Evolutionary conservation across 2,888 invertebrate species (phyloP).

Genomic region (Idaea dimidiata): DNA sequence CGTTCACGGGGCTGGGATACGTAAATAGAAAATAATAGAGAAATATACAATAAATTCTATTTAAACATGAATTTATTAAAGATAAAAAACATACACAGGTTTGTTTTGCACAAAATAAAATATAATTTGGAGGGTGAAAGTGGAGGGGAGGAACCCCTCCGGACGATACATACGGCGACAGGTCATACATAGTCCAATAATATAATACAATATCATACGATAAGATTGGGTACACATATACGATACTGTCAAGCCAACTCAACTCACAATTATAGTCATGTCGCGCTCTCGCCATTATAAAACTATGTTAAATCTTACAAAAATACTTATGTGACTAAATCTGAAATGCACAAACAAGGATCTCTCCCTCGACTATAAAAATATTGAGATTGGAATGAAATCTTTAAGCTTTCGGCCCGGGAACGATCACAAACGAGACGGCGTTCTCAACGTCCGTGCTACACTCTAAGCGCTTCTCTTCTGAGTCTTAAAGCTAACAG

Average conservation of each 20-base stretch:
- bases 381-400: conserved; percentile 82
- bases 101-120: conserved; percentile 79
- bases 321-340: conserved; percentile 79
- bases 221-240: conserved; percentile 75
- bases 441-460: conserved; percentile 67
- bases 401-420: conserved; percentile 72
- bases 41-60: conserved; percentile 80
- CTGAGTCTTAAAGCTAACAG: conserved; percentile 81
- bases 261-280: conserved; percentile 77
- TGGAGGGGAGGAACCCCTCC: conserved; percentile 48
- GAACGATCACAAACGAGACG: conserved; percentile 67
- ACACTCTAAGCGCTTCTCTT: conserved; percentile 73
- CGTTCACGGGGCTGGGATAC: conserved; percentile 57
- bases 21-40: conserved; percentile 76
- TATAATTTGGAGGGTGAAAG: conserved; percentile 72
- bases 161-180: conserved; percentile 68
- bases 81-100: conserved; percentile 79
- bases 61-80: conserved; percentile 81
- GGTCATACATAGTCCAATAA: conserved; percentile 75
- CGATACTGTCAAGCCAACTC: conserved; percentile 77
- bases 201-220: conserved; percentile 77
- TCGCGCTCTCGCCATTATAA: conserved; percentile 76
- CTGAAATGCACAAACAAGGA: conserved; percentile 79
- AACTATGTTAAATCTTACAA: conserved; percentile 80
- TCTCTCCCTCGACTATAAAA: conserved; percentile 78